Conservation (phyloP, 2,888 invertebrate species). For the Xestia rhomboidea region DNA sequence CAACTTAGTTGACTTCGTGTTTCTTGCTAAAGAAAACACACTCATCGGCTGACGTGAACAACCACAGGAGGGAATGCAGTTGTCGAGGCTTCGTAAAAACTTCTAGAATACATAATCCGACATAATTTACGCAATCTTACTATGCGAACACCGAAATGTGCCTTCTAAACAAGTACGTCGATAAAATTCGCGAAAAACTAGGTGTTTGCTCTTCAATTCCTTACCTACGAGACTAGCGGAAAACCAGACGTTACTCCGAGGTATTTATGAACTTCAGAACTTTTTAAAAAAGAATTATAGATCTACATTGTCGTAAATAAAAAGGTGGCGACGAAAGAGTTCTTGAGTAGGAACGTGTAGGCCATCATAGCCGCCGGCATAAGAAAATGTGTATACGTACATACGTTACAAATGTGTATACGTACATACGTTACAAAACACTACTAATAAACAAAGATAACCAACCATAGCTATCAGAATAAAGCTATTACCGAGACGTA, state of each 20-base stretch:
- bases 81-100: constrained; percentile 18
- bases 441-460: constrained; percentile 16
- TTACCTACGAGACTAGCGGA: constrained; percentile 8
- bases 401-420: no score
- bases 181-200: constrained; percentile 44
- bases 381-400: not conserved
- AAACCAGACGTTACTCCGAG: not conserved
- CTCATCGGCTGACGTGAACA: constrained; percentile 15
- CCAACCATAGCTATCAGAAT: constrained; percentile 16
- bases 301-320: not conserved
- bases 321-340: constrained; percentile 13
- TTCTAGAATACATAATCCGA: constrained; percentile 39
- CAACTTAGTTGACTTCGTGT: constrained; percentile 26
- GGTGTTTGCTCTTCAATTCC: constrained; percentile 27
- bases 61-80: constrained; percentile 6
- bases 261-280: not conserved
- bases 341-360: not conserved
- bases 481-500: constrained; percentile 26
- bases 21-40: constrained; percentile 20
- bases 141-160: constrained; percentile 38
- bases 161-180: constrained; percentile 15
- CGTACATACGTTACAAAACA: constrained; percentile 10
- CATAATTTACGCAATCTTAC: constrained; percentile 63
- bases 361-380: not conserved
- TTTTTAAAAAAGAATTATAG: not conserved